Percentiles rank a stretch among this genome's conserved stretches.
Evolutionary conservation across 2,797 vertebrate genomes (phyloP).

Genomic region (Urosaurus nigricauda): DNA sequence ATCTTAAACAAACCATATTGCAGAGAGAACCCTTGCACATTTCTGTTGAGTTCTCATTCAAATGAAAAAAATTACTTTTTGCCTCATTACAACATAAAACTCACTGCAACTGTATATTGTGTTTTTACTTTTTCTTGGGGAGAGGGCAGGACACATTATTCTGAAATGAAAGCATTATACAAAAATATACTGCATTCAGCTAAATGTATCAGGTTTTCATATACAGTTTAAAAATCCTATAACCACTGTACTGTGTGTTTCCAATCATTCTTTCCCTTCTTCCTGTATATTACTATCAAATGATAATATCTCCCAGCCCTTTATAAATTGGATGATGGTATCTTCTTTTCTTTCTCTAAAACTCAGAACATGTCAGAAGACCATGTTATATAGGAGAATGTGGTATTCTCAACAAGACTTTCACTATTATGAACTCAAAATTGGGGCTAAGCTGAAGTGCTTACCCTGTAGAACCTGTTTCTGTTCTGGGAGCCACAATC

Average conservation of each 20-base stretch:
- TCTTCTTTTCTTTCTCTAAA: neutral
- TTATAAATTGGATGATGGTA: slow-evolving; percentile 2
- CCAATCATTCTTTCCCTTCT: neutral
- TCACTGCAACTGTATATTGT: slow-evolving; percentile 5
- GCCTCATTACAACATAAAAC: neutral
- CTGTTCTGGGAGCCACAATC: neutral
- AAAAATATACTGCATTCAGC: slow-evolving; percentile 15
- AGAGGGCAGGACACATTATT: neutral
- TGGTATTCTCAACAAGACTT: slow-evolving; percentile 10
- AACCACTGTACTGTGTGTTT: neutral
- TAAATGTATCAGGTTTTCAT: neutral
- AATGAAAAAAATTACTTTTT: slow-evolving; percentile 18
- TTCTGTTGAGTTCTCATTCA: slow-evolving; percentile 26
- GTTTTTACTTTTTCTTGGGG: neutral
- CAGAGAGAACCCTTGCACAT: slow-evolving; percentile 31
- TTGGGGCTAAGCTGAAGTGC: neutral
- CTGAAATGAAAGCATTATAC: slow-evolving; percentile 17
- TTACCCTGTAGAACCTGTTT: too few relatives aligned
- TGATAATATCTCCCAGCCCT: neutral
- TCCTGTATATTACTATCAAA: neutral
- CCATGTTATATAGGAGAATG: neutral
- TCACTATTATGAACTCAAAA: neutral
- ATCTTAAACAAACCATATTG: slow-evolving; percentile 30
- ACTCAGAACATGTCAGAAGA: neutral
- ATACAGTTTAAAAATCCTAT: slow-evolving; percentile 10